Conservation (phyloP, 2,113 vertebrate genomes). For the Eudyptes chrysolophus region DNA sequence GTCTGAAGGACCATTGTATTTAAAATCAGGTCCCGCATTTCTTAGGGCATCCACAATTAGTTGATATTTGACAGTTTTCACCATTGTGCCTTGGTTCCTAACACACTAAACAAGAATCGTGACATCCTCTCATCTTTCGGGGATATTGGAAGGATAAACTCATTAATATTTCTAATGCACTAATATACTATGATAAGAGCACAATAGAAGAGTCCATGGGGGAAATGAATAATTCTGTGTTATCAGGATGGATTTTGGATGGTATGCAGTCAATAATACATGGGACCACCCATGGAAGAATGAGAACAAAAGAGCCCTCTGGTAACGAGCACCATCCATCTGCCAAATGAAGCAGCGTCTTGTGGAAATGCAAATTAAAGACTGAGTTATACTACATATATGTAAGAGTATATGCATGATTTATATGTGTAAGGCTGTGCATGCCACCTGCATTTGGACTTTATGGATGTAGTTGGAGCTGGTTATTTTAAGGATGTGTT, state of each 20-base stretch:
- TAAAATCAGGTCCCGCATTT: neutral
- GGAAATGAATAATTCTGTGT: slow-evolving; percentile 44
- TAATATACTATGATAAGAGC: neutral
- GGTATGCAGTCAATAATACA: neutral
- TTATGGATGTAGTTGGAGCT: neutral
- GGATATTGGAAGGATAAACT: neutral
- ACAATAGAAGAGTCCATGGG: neutral
- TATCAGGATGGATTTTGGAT: neutral
- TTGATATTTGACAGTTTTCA: neutral
- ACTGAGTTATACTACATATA: neutral
- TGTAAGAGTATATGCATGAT: neutral
- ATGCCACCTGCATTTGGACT: neutral
- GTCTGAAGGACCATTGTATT: neutral
- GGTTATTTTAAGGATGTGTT: neutral
- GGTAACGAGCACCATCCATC: neutral
- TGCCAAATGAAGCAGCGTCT: neutral
- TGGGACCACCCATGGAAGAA: slow-evolving; percentile 12
- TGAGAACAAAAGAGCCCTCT: neutral
- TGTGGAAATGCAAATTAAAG: slow-evolving; percentile 1
- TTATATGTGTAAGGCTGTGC: neutral
- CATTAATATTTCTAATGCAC: neutral
- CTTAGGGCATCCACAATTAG: neutral
- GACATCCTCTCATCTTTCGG: neutral
- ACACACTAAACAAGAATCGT: neutral
- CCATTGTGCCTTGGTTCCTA: neutral